Percentiles rank a stretch among this genome's conserved stretches.
Conservation (phyloP, 2,113 vertebrate genomes). For the Phocoena phocoena region DNA sequence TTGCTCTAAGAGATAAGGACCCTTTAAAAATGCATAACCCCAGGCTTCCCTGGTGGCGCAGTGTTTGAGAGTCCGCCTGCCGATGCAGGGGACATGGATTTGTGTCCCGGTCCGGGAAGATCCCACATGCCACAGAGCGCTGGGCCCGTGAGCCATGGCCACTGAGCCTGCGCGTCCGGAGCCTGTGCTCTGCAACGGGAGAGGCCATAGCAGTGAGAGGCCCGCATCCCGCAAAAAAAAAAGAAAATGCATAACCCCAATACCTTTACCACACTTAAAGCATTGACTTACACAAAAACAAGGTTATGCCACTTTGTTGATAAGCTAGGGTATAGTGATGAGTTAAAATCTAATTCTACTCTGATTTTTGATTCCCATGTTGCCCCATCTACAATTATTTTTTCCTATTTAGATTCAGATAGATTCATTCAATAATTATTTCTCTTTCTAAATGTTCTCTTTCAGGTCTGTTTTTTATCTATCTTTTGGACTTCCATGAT, state of each 20-base stretch:
- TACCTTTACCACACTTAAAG: neutral
- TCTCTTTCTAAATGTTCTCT: neutral
- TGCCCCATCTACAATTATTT: neutral
- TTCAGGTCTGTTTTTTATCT: neutral
- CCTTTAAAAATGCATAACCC: slow-evolving; percentile 33
- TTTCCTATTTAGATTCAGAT: neutral
- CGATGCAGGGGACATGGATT: too few species aligned
- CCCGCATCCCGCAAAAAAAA: too few species aligned
- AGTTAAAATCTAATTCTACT: neutral
- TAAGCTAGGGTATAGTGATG: neutral
- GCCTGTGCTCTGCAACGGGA: too few species aligned
- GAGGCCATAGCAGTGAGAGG: too few species aligned
- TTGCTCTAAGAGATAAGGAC: slow-evolving; percentile 30
- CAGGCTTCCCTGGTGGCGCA: too few species aligned
- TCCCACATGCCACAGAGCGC: too few species aligned
- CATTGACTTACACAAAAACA: neutral
- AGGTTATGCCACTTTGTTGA: neutral
- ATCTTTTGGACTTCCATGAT: neutral
- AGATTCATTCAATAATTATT: neutral
- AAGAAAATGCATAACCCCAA: neutral
- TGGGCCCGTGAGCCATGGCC: too few species aligned
- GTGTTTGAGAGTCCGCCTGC: too few species aligned
- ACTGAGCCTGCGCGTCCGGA: rapidly evolving
- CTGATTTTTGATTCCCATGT: neutral
- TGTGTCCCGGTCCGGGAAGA: too few species aligned